Conservation (phyloP, 2,797 vertebrate genomes). For the Lepus oiostolus region DNA sequence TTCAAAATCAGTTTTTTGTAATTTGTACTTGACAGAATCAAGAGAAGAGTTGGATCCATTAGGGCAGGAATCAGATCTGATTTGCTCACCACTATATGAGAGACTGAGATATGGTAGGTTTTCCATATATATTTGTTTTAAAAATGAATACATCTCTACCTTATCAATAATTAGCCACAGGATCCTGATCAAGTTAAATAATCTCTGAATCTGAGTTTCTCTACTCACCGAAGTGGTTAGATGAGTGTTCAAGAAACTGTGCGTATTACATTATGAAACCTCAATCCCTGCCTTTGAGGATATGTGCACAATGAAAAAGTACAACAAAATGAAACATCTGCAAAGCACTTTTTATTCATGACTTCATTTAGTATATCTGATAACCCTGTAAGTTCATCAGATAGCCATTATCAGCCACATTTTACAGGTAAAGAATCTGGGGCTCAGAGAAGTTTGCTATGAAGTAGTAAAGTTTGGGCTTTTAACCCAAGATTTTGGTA, state of each 20-base stretch:
- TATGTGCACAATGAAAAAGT: conserved; percentile 1
- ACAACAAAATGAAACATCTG: not conserved
- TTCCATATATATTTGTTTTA: not conserved
- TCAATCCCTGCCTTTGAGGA: not conserved
- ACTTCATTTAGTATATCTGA: conserved; percentile 39
- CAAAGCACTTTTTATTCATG: conserved; percentile 43
- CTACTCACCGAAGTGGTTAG: conserved; percentile 28
- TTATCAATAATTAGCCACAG: not conserved
- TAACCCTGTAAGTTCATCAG: conserved; percentile 18
- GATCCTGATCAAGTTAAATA: conserved; percentile 8
- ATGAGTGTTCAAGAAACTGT: conserved; percentile 31
- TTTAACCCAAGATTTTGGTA: conserved; percentile 39
- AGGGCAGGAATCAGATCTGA: not conserved
- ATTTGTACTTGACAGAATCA: conserved; percentile 1
- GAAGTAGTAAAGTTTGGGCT: not conserved
- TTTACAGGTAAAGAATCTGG: conserved; percentile 48
- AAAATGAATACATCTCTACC: conserved; percentile 9
- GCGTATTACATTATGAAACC: conserved; percentile 38
- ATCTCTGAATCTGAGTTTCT: conserved; percentile 26
- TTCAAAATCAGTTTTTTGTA: conserved; percentile 37
- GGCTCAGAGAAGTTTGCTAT: conserved; percentile 9
- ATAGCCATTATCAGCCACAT: conserved; percentile 25
- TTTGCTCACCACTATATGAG: not conserved
- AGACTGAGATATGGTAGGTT: not conserved
- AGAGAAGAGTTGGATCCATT: not conserved